Evolutionary conservation across 2,888 invertebrate genomes (phyloP).

Genomic region (Spatulosminthurus flaviceps): DNA sequence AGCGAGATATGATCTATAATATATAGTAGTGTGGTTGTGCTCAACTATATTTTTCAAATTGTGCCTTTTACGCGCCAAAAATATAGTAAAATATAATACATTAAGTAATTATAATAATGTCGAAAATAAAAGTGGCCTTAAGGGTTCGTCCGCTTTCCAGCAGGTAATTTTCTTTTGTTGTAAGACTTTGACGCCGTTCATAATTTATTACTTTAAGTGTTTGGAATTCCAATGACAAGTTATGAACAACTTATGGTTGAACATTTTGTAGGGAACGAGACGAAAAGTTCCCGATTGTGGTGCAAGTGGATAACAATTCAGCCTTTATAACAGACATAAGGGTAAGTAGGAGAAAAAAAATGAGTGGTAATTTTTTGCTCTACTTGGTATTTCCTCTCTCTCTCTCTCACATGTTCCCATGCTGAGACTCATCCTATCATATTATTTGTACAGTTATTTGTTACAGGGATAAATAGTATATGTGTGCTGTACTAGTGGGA

Average conservation of each 20-base stretch:
- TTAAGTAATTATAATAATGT: conserved; percentile 50
- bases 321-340: conserved; percentile 62
- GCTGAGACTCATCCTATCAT: background rate
- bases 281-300: conserved; percentile 57
- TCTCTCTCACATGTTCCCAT: no score
- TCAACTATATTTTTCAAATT: no score
- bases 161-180: conserved; percentile 50
- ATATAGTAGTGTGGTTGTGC: no score
- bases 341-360: conserved; percentile 45
- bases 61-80: no score
- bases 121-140: conserved; percentile 60
- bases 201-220: background rate
- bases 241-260: background rate
- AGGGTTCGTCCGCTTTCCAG: conserved; percentile 59
- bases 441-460: no score
- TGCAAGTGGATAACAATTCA: conserved; percentile 57
- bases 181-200: background rate
- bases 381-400: background rate
- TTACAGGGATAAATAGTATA: no score
- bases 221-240: background rate
- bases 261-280: conserved; percentile 53
- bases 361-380: background rate
- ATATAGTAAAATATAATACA: no score
- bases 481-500: no score
- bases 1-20: no score